Percentiles rank a stretch among this genome's conserved stretches.
phyloP scores from a whole-genome alignment of 2,888 invertebrate species.

The Troides oblongomaculatus region DNA sequence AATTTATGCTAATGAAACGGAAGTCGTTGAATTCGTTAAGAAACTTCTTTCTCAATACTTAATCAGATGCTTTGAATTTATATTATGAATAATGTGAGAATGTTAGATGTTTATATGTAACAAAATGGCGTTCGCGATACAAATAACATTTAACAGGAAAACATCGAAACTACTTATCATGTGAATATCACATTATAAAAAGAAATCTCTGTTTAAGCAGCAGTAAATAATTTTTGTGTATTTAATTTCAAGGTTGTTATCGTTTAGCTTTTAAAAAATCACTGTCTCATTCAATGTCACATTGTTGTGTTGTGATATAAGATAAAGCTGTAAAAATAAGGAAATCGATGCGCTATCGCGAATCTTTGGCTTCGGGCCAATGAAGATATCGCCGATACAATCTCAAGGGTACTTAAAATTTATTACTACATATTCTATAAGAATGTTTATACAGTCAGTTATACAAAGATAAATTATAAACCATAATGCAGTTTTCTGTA shows the following conservation, averaged over 20 bases:
- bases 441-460: slow-evolving; percentile 42
- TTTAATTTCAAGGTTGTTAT: neutral
- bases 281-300: slow-evolving; percentile 26
- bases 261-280: slow-evolving; percentile 10
- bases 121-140: neutral
- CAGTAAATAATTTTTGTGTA: neutral
- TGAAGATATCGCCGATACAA: slow-evolving; percentile 48
- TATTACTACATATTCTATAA: slow-evolving; percentile 41
- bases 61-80: slow-evolving; percentile 15
- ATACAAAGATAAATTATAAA: neutral
- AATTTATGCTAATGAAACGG: slow-evolving; percentile 26
- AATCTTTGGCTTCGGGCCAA: slow-evolving; percentile 64
- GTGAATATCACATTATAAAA: no score
- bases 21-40: slow-evolving; percentile 15
- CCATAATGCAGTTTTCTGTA: neutral
- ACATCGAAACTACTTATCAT: no score
- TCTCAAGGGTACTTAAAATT: slow-evolving; percentile 63
- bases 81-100: slow-evolving; percentile 18
- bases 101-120: neutral
- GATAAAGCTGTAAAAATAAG: slow-evolving; percentile 36
- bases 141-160: neutral
- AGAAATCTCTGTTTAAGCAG: no score
- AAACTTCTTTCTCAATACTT: slow-evolving; percentile 16
- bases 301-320: slow-evolving; percentile 14
- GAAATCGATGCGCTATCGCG: slow-evolving; percentile 57